Conservation (phyloP, 1,140 invertebrate species). For the Leptopilina boulardi region DNA sequence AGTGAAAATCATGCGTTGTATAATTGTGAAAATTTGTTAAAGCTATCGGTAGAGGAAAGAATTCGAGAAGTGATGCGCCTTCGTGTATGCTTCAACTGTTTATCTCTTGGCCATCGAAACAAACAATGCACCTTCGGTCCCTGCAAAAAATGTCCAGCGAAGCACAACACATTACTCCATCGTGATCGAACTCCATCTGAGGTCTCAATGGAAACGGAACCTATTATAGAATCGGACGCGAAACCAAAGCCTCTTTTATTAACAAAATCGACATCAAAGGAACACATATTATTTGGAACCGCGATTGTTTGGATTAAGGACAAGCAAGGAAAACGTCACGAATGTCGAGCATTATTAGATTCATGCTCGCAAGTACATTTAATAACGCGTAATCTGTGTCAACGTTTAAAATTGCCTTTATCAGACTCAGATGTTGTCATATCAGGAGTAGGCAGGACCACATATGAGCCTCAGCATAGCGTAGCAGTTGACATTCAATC, state of each 20-base stretch:
- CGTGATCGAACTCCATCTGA: background rate
- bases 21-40: slow-evolving; percentile 26
- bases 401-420: slow-evolving; percentile 6
- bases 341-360: slow-evolving; percentile 39
- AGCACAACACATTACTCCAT: slow-evolving; percentile 13
- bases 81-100: slow-evolving; percentile 30
- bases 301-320: slow-evolving; percentile 25
- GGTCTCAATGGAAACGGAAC: too few relatives aligned
- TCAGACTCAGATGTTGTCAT: too few relatives aligned
- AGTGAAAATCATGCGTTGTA: slow-evolving; percentile 2
- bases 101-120: slow-evolving; percentile 19
- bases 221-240: too few relatives aligned
- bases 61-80: slow-evolving; percentile 14
- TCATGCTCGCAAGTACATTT: background rate
- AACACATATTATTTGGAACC: slow-evolving; percentile 34
- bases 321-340: background rate
- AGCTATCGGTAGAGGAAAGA: background rate
- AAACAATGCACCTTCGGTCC: slow-evolving; percentile 10
- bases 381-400: too few relatives aligned
- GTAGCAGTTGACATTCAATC: too few relatives aligned
- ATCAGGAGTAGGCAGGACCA: too few relatives aligned
- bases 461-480: too few relatives aligned
- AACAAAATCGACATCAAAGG: too few relatives aligned
- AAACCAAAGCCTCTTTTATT: too few relatives aligned
- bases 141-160: background rate